These are phyloP conservation scores for Enteromius mattozi DNA, from an alignment of 2,797 vertebrate species.

Conservation along the genomic window DNA sequence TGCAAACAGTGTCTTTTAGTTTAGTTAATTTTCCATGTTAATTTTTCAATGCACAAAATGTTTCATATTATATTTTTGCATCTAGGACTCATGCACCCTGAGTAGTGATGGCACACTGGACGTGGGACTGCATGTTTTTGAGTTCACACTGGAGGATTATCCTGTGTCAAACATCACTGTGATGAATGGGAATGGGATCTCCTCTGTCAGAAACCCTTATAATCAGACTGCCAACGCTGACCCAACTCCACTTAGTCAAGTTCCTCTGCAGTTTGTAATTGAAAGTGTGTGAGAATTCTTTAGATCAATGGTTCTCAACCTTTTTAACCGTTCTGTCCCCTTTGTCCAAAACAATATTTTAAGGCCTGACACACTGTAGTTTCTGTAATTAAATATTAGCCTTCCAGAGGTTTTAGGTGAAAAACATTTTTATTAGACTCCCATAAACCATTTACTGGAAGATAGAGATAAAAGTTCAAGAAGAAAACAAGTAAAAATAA, in stretches of 20 bases:
- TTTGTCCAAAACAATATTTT: no score
- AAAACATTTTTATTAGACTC: no score
- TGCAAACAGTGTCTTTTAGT: not conserved
- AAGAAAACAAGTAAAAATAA: no score
- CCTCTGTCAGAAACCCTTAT: not conserved
- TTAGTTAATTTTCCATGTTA: not conserved
- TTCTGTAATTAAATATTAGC: not conserved
- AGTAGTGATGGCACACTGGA: conserved; percentile 16
- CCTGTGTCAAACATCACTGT: conserved; percentile 43
- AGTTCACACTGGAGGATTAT: conserved; percentile 54
- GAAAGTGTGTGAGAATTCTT: conserved; percentile 64
- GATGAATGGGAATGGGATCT: conserved; percentile 43
- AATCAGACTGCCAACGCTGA: not conserved
- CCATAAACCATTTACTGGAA: no score
- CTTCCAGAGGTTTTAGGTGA: no score
- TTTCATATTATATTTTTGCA: not conserved
- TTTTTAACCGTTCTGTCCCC: not conserved
- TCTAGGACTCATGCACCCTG: conserved; percentile 39
- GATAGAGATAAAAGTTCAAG: no score
- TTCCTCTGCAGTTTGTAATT: conserved; percentile 71
- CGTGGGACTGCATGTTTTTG: conserved; percentile 47
- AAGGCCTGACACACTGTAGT: not conserved
- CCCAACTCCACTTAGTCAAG: conserved; percentile 63
- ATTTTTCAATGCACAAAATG: not conserved
- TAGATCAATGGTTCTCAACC: not conserved